Conservation (phyloP, 2,797 vertebrate genomes). For the Agapornis canus region DNA sequence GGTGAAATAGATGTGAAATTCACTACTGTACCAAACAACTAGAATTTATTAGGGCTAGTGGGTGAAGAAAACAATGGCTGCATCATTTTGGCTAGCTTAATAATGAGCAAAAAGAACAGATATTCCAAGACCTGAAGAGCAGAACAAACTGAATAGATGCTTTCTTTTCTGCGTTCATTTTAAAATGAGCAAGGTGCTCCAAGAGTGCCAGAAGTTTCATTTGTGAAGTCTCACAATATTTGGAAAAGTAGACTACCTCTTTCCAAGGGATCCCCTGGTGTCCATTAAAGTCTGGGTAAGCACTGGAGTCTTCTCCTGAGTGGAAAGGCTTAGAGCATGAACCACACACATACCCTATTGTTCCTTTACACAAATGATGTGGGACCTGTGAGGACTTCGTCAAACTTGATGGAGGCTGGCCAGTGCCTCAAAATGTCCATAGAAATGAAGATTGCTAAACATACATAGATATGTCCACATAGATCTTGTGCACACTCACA, state of each 20-base stretch:
- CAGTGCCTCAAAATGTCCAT: accelerated
- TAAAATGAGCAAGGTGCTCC: neutral
- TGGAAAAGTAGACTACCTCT: neutral
- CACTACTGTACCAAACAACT: neutral
- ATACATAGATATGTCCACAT: accelerated
- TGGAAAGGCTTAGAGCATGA: neutral
- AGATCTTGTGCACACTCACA: neutral
- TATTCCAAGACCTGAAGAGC: neutral
- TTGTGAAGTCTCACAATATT: neutral
- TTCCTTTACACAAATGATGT: neutral
- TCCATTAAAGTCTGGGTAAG: neutral
- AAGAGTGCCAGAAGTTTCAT: neutral
- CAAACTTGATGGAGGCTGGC: neutral
- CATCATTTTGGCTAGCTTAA: neutral
- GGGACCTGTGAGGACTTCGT: neutral
- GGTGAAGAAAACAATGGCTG: neutral
- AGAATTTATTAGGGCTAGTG: neutral
- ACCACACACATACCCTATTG: neutral
- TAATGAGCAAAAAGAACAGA: neutral
- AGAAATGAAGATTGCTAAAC: neutral
- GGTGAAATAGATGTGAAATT: neutral
- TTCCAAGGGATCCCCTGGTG: neutral
- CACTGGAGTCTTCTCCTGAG: neutral
- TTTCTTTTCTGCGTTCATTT: neutral
- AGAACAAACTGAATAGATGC: neutral